Conservation (phyloP, 2,888 invertebrate species). For the Phanerotoma sp. region DNA sequence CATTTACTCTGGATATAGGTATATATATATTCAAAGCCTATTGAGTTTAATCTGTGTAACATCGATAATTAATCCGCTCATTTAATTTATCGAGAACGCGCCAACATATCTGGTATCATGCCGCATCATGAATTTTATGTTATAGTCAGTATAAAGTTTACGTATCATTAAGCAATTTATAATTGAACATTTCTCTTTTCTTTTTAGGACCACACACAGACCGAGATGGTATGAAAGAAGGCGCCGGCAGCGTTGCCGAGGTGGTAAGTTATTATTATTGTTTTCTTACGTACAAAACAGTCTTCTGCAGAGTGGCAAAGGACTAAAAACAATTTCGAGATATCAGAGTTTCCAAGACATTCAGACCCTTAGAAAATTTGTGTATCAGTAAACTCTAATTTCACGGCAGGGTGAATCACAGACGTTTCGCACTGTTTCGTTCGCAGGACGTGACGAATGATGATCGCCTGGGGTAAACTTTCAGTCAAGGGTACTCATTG, state of each 20-base stretch:
- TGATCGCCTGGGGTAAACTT: constrained; percentile 2
- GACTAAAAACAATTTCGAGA: background rate
- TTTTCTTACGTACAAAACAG: background rate
- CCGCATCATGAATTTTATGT: background rate
- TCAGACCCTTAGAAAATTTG: background rate
- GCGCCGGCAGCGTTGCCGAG: constrained; percentile 56
- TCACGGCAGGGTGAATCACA: constrained; percentile 12
- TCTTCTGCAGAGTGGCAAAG: background rate
- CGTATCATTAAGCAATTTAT: background rate
- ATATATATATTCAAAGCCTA: background rate
- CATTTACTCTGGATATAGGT: background rate
- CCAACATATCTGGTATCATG: background rate
- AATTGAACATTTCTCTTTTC: constrained; percentile 3
- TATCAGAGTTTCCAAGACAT: background rate
- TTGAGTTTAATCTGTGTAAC: constrained; percentile 3
- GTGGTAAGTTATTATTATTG: constrained; percentile 47
- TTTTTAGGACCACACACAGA: constrained; percentile 52
- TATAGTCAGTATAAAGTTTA: background rate
- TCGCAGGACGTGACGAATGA: constrained; percentile 20
- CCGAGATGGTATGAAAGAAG: constrained; percentile 57
- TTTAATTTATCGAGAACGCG: background rate
- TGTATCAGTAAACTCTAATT: constrained; percentile 13
- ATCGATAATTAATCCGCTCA: constrained; percentile 9
- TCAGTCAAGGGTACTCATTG: background rate
- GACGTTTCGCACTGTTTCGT: constrained; percentile 16